Evolutionary conservation across 2,888 invertebrate genomes (phyloP).

Genomic region (Perizoma affinitatum): DNA sequence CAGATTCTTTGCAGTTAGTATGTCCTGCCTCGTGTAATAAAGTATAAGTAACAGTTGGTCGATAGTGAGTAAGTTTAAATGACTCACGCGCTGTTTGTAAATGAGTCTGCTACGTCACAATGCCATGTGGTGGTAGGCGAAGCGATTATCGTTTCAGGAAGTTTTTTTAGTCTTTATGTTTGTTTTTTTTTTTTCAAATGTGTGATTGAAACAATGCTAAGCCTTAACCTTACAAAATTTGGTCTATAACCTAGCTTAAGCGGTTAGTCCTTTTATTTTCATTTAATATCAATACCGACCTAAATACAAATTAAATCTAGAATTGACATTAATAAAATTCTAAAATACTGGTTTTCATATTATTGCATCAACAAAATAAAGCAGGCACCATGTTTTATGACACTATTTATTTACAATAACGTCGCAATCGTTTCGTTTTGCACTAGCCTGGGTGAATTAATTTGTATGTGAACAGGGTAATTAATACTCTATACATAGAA

Average conservation of each 20-base stretch:
- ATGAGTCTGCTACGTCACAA: constrained; percentile 39
- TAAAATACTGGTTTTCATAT: too few species aligned
- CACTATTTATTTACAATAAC: constrained; percentile 6
- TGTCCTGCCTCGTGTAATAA: too few species aligned
- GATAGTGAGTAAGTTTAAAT: constrained; percentile 29
- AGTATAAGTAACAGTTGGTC: not conserved
- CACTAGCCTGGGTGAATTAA: constrained; percentile 7
- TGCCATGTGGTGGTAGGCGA: constrained; percentile 38
- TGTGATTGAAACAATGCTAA: too few species aligned
- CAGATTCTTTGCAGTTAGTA: too few species aligned
- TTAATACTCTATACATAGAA: constrained; percentile 2
- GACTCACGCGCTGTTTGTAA: constrained; percentile 45
- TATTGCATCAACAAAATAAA: not conserved
- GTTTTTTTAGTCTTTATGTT: constrained; percentile 1
- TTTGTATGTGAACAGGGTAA: constrained; percentile 12
- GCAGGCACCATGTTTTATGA: constrained; percentile 4
- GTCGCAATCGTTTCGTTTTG: not conserved
- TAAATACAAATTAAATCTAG: too few species aligned
- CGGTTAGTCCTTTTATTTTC: too few species aligned
- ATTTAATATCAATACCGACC: too few species aligned
- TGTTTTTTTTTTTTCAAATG: too few species aligned
- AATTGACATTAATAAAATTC: too few species aligned
- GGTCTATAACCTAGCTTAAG: too few species aligned
- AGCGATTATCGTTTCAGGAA: constrained; percentile 24
- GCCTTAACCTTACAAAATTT: too few species aligned